Evolutionary conservation across 2,797 vertebrate species (phyloP).

Genomic region (Eulemur rubriventer): DNA sequence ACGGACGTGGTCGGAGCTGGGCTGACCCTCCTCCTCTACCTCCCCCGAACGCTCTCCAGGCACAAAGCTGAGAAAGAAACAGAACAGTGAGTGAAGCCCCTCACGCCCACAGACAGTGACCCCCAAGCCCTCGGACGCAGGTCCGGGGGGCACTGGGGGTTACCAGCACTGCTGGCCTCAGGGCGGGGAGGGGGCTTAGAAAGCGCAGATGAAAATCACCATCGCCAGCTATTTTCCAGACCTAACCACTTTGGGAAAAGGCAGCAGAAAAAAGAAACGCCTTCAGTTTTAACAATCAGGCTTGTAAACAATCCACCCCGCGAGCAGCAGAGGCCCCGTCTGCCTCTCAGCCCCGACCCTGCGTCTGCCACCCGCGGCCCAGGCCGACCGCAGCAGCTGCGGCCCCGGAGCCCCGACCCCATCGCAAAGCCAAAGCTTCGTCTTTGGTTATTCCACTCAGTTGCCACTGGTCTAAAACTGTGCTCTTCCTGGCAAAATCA

Average conservation of each 20-base stretch:
- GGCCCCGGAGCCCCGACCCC: conserved; percentile 74
- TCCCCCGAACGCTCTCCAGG: conserved; percentile 86
- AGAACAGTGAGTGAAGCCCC: conserved; percentile 80
- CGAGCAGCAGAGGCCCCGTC: conserved; percentile 47
- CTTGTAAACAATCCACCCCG: conserved; percentile 80
- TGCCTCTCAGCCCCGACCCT: conserved; percentile 45
- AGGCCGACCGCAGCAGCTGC: conserved; percentile 75
- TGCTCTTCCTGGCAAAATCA: conserved; percentile 77
- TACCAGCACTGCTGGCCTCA: conserved; percentile 7
- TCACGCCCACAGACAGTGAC: conserved; percentile 63
- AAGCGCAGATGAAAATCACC: conserved; percentile 74
- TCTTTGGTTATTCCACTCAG: conserved; percentile 93
- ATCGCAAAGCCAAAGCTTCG: conserved; percentile 85
- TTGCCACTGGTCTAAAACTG: conserved; percentile 80
- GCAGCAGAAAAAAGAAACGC: conserved; percentile 72
- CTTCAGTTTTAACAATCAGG: conserved; percentile 68
- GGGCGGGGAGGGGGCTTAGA: conserved; percentile 69
- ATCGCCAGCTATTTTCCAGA: conserved; percentile 64
- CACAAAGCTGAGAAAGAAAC: conserved; percentile 83
- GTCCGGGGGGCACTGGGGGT: conserved; percentile 51
- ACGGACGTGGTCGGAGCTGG: conserved; percentile 73
- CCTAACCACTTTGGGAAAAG: conserved; percentile 74
- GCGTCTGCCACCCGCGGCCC: conserved; percentile 57
- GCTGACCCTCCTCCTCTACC: conserved; percentile 46
- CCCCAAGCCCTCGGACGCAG: conserved; percentile 74